These are phyloP conservation scores for Leucophenga varia DNA, from an alignment of 1,140 invertebrate species.

Conservation along the genomic window DNA sequence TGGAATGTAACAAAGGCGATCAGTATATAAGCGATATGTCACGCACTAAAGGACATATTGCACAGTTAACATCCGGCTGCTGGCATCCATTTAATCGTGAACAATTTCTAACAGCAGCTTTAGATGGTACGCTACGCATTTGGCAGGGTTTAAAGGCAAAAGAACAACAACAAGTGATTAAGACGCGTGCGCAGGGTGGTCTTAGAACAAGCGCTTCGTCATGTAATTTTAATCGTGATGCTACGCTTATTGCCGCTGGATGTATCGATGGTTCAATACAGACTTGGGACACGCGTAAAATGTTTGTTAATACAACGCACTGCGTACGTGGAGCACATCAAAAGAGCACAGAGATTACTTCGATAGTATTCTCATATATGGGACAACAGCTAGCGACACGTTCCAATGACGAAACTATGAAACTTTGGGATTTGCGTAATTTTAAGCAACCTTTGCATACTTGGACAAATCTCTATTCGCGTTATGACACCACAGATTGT, in stretches of 20 bases:
- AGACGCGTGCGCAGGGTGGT: constrained; percentile 84
- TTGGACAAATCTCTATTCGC: constrained; percentile 73
- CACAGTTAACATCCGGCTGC: constrained; percentile 83
- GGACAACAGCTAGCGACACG: constrained; percentile 74
- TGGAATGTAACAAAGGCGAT: constrained; percentile 95
- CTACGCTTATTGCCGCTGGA: constrained; percentile 83
- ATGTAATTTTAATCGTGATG: constrained; percentile 84
- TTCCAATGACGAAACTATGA: constrained; percentile 90
- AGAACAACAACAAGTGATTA: constrained; percentile 80
- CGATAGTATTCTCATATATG: constrained; percentile 86
- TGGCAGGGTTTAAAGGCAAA: constrained; percentile 82
- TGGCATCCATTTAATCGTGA: constrained; percentile 92
- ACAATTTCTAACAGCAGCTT: constrained; percentile 92
- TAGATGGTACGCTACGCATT: constrained; percentile 88
- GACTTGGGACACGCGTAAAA: constrained; percentile 93
- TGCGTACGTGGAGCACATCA: constrained; percentile 80
- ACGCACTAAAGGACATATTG: constrained; percentile 93
- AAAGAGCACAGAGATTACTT: constrained; percentile 79
- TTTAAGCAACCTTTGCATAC: constrained; percentile 78
- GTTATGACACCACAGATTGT: constrained; percentile 90
- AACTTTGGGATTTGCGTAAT: constrained; percentile 89
- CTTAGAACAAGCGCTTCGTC: constrained; percentile 85
- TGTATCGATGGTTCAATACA: constrained; percentile 97
- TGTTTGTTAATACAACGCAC: constrained; percentile 77
- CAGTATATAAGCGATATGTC: constrained; percentile 95